Base-by-base conservation (phyloP, 2,113 vertebrate species). In the Todiramphus saurophagus region DNA sequence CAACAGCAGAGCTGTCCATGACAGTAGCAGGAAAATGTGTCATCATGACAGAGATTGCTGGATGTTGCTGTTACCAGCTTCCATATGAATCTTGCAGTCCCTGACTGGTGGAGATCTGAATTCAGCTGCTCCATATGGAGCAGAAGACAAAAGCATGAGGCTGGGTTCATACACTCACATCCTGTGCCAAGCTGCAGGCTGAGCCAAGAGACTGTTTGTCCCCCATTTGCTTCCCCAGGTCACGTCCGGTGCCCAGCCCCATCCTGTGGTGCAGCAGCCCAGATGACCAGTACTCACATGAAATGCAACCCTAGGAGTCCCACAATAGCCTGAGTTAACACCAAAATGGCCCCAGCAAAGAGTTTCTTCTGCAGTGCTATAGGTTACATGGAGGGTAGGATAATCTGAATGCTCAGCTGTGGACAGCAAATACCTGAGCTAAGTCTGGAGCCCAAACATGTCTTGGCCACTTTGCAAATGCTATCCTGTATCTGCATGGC, bases 71-170 rank as follows among this genome's bases (percentile, higher is more conserved):
- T 16, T 31, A 77, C 12, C 43, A 77, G 43, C 33, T 60, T 78
- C 35, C 19, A 51, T 1, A 0, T 30, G 43, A 1, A 1, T 21
- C 25, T 59, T 59, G 28, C 37, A 77, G 4, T 16, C 30, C 11
- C 17, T 69, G 35, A 16, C 5, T 0, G 0, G 31, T 7, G 13
- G 21, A 87, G 7, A 56, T 50, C 28, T 35, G n/a, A 64, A 44
- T 76, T 59, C 50, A 64, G 13, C 56, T 44, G 31, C 21, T n/a
- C 58, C 1, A 0, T 59, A 37, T 30, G 44, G 24, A 76, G 43
- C 55, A 64, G 44, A 46, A 69, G 39, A 33, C 20, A 43, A 50
- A 69, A 81, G 25, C 41, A 30, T 0, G 15, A 37, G 56, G 48
- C 51, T 63, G 58, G 18, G 39, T 16, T 56, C 60, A 56, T 46